Base-by-base conservation (phyloP, 2,888 invertebrate species). In the Chrysolina americana region DNA sequence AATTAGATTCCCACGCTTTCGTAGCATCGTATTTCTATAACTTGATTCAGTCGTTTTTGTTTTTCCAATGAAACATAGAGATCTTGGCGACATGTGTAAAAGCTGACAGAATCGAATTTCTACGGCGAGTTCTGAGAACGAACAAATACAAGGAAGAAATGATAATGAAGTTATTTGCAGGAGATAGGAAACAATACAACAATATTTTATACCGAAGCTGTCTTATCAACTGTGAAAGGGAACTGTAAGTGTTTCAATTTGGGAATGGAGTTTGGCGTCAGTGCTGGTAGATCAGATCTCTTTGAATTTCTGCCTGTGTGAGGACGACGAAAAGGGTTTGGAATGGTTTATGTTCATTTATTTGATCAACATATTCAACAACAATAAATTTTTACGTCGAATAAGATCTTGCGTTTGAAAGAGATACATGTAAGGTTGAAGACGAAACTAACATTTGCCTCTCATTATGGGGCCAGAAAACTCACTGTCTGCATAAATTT, bases 121-220 rank as follows among this genome's bases (percentile, higher is more conserved):
- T 59, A 15, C 28, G 1, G 23, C 36, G n/a, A 36, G 13, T 36
- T 28, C 4, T 8, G 9, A 36, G n/a, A n/a, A 23, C 36, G 19
- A 36, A 59, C 36, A 23, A n/a, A 59, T 9, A 59, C 59, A 23
- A 59, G 17, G 28, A n/a, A 59, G n/a, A 59, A 28, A n/a, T 36
- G 28, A n/a, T 17, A 59, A 59, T 59, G 28, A 28, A 2, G 59
- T 59, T 59, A 36, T 59, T 36, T n/a, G 13, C 36, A 59, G 59
- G 15, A 13, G 59, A 59, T 36, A 28, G 17, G n/a, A 28, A 59
- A 59, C 59, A 59, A 59, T 28, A 36, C 36, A 65, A 48, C 23
- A 23, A 28, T 17, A 23, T 13, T 21, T n/a, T n/a, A 23, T 21
- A 23, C n/a, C 21, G 13, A 62, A 36, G 28, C 28, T 8, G 21